Evolutionary conservation across 2,888 invertebrate genomes (phyloP).

Genomic region (Tetheella fluctuosa): DNA sequence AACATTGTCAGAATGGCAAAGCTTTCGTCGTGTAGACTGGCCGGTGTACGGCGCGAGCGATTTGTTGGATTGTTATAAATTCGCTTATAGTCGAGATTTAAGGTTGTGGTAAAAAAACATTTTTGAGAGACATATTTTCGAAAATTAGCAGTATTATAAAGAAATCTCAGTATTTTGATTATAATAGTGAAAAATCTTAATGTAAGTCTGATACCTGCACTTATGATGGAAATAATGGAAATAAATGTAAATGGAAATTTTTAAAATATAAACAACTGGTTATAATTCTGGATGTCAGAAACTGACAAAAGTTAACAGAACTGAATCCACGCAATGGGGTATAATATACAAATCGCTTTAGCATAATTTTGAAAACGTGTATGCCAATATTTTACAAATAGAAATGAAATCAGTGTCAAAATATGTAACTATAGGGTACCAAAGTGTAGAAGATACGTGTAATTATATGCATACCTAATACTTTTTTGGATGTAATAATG

Average conservation of each 20-base stretch:
- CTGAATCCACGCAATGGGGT: constrained; percentile 52
- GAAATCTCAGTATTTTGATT: constrained; percentile 74
- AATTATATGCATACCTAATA: constrained; percentile 50
- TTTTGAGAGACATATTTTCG: constrained; percentile 81
- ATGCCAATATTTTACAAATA: constrained; percentile 57
- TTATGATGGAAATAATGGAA: too few relatives aligned
- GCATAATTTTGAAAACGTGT: constrained; percentile 50
- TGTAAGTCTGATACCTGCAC: constrained; percentile 69
- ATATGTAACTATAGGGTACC: constrained; percentile 77
- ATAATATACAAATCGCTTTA: constrained; percentile 55
- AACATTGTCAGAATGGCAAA: constrained; percentile 36
- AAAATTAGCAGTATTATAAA: constrained; percentile 75
- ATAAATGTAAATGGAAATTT: constrained; percentile 30
- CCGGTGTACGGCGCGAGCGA: constrained; percentile 37
- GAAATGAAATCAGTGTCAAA: constrained; percentile 74
- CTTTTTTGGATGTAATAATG: constrained; percentile 55
- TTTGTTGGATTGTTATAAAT: constrained; percentile 76
- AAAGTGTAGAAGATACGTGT: constrained; percentile 60
- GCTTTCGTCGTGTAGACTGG: constrained; percentile 66
- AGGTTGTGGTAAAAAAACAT: constrained; percentile 78
- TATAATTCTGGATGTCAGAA: constrained; percentile 30
- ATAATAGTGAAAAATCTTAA: constrained; percentile 56
- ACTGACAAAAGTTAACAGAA: constrained; percentile 45
- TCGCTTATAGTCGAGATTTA: constrained; percentile 75
- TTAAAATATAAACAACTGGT: constrained; percentile 26